Base-by-base conservation (phyloP, 2,888 invertebrate genomes). In the Cosmia pyralina region DNA sequence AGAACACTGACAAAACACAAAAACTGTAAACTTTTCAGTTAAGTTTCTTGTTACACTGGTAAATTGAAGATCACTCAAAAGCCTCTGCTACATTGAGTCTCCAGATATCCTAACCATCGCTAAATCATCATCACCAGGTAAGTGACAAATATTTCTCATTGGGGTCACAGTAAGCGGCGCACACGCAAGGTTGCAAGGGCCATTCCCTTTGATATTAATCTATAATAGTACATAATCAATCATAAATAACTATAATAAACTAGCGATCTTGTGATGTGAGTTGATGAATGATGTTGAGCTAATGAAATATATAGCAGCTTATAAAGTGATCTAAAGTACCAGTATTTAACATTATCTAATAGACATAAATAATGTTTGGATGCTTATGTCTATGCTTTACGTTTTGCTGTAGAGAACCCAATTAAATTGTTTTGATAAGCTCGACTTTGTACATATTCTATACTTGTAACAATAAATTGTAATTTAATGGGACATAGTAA, bases 191-290 rank as follows among this genome's bases (percentile, higher is more conserved):
- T 28, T 44, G 34, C 6, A 48, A 15, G 28, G 15, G 50, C 44
- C 67, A 46, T 22, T 70, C 78, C 22, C 66, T 73, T 69, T 52
- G 28, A 66, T 52, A 66, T 72, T 57, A 77, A 84, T 72, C 58
- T 68, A 3, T 28, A 57, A 64, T 59, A 52, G 10, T 41, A 46
- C 6, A 55, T 41, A 19, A 53, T 55, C 52, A 70, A 53, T 55
- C 66, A 63, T 85, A 70, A 65, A 75, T 73, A 48, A 68, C 50
- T 66, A 0, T 52, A 52, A 48, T 65, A 62, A 63, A 48, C 34
- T 10, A 4, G 15, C n/a, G 13, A 53, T 65, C 68, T 82, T 71
- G 65, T 55, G 8, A 13, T 52, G 22, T 34, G 48, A 28, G 8
- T 28, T 53, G 46, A 28, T 8, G 28, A 52, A n/a, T n/a, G n/a